Conservation (phyloP, 92 coral and sea anemone genomes). For the Porites divaricata region DNA sequence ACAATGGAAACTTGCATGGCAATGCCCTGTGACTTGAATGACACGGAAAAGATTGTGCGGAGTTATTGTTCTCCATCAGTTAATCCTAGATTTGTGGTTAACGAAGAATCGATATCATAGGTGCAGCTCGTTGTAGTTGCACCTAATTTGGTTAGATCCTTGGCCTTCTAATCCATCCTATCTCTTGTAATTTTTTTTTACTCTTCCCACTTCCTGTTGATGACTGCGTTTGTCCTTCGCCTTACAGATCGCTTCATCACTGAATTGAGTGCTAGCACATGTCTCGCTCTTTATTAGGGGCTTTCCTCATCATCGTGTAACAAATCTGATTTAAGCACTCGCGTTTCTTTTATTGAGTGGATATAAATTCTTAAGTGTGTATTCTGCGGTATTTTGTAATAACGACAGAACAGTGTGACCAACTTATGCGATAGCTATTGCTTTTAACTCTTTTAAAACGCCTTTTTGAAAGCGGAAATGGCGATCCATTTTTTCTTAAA, state of each 20-base stretch:
- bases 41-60: not conserved
- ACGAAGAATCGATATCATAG: not conserved
- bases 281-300: slow-evolving; percentile 34
- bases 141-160: slow-evolving; percentile 40
- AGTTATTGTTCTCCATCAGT: not conserved
- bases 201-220: slow-evolving; percentile 34
- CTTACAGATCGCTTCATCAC: not conserved
- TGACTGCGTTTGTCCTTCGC: too few species aligned
- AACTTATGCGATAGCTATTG: slow-evolving; percentile 14
- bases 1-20: not conserved
- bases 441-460: slow-evolving; percentile 24
- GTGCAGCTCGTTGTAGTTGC: not conserved
- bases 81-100: slow-evolving; percentile 7
- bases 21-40: not conserved
- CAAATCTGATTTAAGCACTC: slow-evolving; percentile 22
- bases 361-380: not conserved
- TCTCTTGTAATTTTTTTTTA: not conserved
- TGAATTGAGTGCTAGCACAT: slow-evolving; percentile 2
- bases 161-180: slow-evolving; percentile 1
- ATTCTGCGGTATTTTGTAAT: too few species aligned
- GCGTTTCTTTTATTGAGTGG: not conserved
- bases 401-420: slow-evolving; percentile 11
- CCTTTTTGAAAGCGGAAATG: slow-evolving; percentile 22
- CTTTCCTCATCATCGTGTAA: slow-evolving; percentile 26
- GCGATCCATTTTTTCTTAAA: not conserved